Evolutionary conservation across 1,140 invertebrate genomes (phyloP), one percentile per base, ranked within the genome.

Genomic region (Drosophila nebulosa): DNA sequence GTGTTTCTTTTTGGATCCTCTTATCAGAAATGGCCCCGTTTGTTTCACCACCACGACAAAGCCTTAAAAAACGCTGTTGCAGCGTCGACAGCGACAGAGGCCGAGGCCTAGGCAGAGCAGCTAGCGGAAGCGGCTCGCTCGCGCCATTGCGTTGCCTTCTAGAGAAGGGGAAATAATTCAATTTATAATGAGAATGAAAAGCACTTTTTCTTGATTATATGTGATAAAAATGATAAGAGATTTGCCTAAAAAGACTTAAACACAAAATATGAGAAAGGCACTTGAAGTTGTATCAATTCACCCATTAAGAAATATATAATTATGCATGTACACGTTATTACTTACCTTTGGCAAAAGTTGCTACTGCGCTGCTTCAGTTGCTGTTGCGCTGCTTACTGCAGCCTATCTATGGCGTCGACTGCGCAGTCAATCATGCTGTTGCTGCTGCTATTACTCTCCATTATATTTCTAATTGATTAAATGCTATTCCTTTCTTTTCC

Each of bases 301-400:
- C 21, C 3, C 39, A 46, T 21, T 42, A 14, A 42, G 16, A 16
- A 42, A 18, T 42, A 7, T 14, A 42, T 42, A 12, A 1, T 12
- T 32, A 32, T 32, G 9, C n/a, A 30, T 56, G 9, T 58, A 22
- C n/a, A 18, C 32, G 32, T 22, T 66, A 67, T 74, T 42, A 75
- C 74, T 64, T 65, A 86, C 83, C 83, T 86, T 86, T 86, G 83
- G 83, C 75, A 83, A 88, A 88, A 57, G 81, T 88, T 85, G 81
- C 78, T 69, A 35, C 59, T 35, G 71, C 67, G 71, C 67, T 59
- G 62, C 42, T 59, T 58, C 58, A 55, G 42, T 52, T 71, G 61
- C 64, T 56, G 65, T 59, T 59, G 58, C 69, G 61, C 59, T 67
- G 66, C 61, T 61, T 69, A 64, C 71, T 69, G 36, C 64, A 75